Evolutionary conservation across 2,113 vertebrate species (phyloP), one percentile per base, ranked within the genome.

Genomic region (Oxyura jamaicensis): DNA sequence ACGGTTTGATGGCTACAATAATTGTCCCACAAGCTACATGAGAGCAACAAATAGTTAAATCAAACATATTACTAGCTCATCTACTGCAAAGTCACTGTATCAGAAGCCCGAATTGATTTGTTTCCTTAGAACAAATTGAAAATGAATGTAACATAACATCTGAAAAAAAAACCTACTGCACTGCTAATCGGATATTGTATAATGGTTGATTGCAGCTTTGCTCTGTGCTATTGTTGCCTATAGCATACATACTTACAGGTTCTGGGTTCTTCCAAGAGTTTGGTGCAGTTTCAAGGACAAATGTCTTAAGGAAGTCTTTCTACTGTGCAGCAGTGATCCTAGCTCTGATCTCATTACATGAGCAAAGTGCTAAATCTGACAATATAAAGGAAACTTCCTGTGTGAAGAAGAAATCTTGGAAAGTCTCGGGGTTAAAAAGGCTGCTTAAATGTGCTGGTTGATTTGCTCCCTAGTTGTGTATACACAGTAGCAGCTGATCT

Each of bases 221-320:
- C 97, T 95, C 95, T 28, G 68, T 95, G 87, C 97, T 93, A 93
- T 95, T 97, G 95, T 97, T 97, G 96, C 97, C 98, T 98, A 98
- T 98, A 98, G 98, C 98, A 97, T 98, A 98, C 97, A 97, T 99
- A 99, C 99, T 99, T 98, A 99, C 99, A 98, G 97, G 98, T 99
- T 98, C 98, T 98, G 98, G 98, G 98, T 98, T 99, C 98, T 99
- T 99, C 98, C 98, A 98, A 99, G 99, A 99, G 98, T 99, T 99
- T 98, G 98, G 98, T 99, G 99, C 99, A 99, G 98, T 98, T 99
- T 99, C 99, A 99, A 99, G 99, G 99, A 99, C 99, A 99, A 99
- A 99, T 98, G 98, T 98, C 98, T 98, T 97, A 97, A 97, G 97
- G 98, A 98, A 98, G 98, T 97, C 98, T 98, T 98, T 98, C 98